phyloP scores from a whole-genome alignment of 2,113 vertebrate species.

The Lepus americanus region DNA sequence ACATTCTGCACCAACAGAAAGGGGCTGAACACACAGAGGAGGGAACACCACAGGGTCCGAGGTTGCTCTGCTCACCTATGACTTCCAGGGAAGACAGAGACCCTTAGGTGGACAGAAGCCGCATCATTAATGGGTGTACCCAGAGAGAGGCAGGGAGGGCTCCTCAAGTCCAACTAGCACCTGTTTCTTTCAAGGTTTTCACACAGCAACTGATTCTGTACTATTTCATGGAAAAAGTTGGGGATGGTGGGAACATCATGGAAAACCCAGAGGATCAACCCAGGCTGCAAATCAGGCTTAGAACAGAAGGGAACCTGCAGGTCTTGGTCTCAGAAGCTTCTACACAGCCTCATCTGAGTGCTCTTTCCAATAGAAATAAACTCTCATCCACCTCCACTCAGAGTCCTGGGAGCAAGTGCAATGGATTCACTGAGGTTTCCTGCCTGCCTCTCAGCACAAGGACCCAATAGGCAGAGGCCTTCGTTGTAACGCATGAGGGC shows the following conservation, averaged over 20 bases:
- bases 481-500: background rate
- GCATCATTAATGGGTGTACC: background rate
- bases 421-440: background rate
- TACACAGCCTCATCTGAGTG: background rate
- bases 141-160: background rate
- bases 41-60: background rate
- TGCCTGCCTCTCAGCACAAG: background rate
- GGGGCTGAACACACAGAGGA: background rate
- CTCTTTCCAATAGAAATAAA: background rate
- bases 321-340: background rate
- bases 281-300: background rate
- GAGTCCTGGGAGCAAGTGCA: background rate
- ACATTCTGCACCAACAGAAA: slow-evolving; percentile 24
- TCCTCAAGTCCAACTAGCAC: background rate
- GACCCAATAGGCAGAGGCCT: background rate
- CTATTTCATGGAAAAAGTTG: background rate
- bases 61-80: background rate
- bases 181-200: background rate
- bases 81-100: background rate
- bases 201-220: background rate
- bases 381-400: background rate
- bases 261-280: background rate
- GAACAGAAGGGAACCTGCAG: background rate
- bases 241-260: background rate
- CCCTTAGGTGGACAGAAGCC: background rate